Evolutionary conservation across 2,113 vertebrate species (phyloP).

Genomic region (Austrofundulus limnaeus): DNA sequence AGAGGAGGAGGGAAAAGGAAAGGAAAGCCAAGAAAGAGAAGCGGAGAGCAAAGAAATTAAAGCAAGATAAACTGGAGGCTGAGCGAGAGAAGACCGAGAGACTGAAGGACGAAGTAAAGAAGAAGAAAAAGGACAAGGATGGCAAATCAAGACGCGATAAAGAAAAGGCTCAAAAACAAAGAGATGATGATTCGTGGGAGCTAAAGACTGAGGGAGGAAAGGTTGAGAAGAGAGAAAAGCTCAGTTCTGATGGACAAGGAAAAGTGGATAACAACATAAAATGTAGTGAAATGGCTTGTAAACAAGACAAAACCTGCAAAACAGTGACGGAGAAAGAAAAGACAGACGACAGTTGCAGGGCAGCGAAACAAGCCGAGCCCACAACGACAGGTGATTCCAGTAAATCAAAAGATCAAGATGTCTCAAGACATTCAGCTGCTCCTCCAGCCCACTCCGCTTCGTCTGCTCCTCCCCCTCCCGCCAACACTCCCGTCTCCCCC

Average conservation of each 20-base stretch:
- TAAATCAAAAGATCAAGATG: slow-evolving; percentile 73
- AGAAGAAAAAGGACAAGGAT: slow-evolving; percentile 61
- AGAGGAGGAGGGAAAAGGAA: slow-evolving; percentile 58
- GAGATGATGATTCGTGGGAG: slow-evolving; percentile 38
- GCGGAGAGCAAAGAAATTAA: slow-evolving; percentile 61
- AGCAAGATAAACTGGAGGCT: slow-evolving; percentile 44
- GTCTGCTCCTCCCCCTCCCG: slow-evolving; percentile 49
- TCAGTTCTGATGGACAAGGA: slow-evolving; percentile 45
- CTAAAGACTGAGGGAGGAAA: slow-evolving; percentile 49
- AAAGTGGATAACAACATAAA: slow-evolving; percentile 43
- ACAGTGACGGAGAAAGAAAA: slow-evolving; percentile 36
- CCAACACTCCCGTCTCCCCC: slow-evolving; percentile 44
- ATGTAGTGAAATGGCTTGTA: slow-evolving; percentile 44
- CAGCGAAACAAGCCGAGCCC: slow-evolving; percentile 55
- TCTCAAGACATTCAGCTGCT: slow-evolving; percentile 53
- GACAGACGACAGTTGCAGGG: slow-evolving; percentile 46
- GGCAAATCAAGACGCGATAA: slow-evolving; percentile 55
- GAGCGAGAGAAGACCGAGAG: slow-evolving; percentile 42
- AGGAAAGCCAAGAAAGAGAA: slow-evolving; percentile 69
- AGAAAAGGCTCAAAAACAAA: slow-evolving; percentile 51
- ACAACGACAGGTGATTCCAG: slow-evolving; percentile 58
- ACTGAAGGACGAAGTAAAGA: slow-evolving; percentile 62
- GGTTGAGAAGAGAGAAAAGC: slow-evolving; percentile 47
- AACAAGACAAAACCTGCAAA: slow-evolving; percentile 51
- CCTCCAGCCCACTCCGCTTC: slow-evolving; percentile 51